Base-by-base conservation (phyloP, 2,888 invertebrate species). In the Scaptomyza parva region DNA sequence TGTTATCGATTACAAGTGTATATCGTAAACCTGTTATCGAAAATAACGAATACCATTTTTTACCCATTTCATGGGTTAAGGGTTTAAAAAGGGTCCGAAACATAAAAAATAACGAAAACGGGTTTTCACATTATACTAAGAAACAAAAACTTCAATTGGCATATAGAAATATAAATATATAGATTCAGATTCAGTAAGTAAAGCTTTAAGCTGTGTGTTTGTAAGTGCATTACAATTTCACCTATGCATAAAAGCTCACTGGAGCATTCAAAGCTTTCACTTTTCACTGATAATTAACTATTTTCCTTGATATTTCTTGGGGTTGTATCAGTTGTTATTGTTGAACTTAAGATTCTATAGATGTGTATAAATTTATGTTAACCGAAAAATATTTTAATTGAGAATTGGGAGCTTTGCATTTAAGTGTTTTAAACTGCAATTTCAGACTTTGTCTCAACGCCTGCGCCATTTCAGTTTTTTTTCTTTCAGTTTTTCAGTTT, bases 371-470 rank as follows among this genome's bases (percentile, higher is more conserved):
- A 14, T 5, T 6, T 2, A n/a, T n/a, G 1, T 6, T 14, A 7
- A 7, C n/a, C 14, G 3, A 8, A 35, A 17, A 48, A 33, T n/a
- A n/a, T n/a, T n/a, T 7, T 43, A 47, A 40, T 48, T 55, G 26
- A 44, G 43, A 40, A 2, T 45, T 57, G 63, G 55, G 26, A 64
- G 48, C 50, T 28, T 48, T 28, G 12, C 35, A 11, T 61, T 52
- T 41, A 50, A 54, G 53, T 57, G 57, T 22, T 44, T n/a, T n/a
- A n/a, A 47, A 30, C 55, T 58, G 66, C 65, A 66, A 57, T 57
- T 64, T 76, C 78, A 76, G 76, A 76, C 76, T 76, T 76, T 70
- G 70, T 74, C 67, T 77, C 67, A 62, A 60, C 60, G 68, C 59
- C 50, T 26, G 50, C 61, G 43, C 28, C 57, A 26, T 62, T 26